Conservation (phyloP, 2,888 invertebrate genomes). For the Anarsia innoxiella region DNA sequence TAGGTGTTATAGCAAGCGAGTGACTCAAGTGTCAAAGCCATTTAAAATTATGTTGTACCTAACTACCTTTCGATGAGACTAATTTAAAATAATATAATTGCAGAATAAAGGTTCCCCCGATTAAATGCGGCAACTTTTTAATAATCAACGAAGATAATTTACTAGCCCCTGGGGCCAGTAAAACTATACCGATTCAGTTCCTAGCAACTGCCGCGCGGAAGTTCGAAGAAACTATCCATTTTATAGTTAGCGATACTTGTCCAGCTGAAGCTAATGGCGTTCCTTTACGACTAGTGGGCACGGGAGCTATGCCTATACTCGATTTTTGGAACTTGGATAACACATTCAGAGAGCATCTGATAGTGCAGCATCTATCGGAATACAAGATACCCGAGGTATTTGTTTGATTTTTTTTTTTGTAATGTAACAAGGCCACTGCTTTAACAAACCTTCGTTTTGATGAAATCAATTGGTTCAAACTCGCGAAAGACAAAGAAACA, state of each 20-base stretch:
- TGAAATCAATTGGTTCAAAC: too few relatives aligned
- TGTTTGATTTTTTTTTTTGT: too few relatives aligned
- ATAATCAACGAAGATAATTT: conserved; percentile 62
- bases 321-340: conserved; percentile 73
- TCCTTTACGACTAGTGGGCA: conserved; percentile 61
- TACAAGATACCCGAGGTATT: conserved; percentile 68
- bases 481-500: too few relatives aligned
- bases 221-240: conserved; percentile 59
- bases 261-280: conserved; percentile 68
- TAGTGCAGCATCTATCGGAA: conserved; percentile 69
- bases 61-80: too few relatives aligned
- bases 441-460: too few relatives aligned
- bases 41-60: too few relatives aligned
- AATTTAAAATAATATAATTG: too few relatives aligned
- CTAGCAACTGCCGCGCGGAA: conserved; percentile 43
- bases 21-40: too few relatives aligned
- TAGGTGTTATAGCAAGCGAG: too few relatives aligned
- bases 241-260: conserved; percentile 63
- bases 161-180: conserved; percentile 59
- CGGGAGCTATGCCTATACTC: conserved; percentile 72
- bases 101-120: conserved; percentile 54
- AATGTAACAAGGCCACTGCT: too few relatives aligned
- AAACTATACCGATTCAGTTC: conserved; percentile 57
- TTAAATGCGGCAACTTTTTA: conserved; percentile 61
- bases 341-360: conserved; percentile 76